Evolutionary conservation across 2,888 invertebrate genomes (phyloP), one percentile per base, ranked within the genome.

Genomic region (Craniophora ligustri): DNA sequence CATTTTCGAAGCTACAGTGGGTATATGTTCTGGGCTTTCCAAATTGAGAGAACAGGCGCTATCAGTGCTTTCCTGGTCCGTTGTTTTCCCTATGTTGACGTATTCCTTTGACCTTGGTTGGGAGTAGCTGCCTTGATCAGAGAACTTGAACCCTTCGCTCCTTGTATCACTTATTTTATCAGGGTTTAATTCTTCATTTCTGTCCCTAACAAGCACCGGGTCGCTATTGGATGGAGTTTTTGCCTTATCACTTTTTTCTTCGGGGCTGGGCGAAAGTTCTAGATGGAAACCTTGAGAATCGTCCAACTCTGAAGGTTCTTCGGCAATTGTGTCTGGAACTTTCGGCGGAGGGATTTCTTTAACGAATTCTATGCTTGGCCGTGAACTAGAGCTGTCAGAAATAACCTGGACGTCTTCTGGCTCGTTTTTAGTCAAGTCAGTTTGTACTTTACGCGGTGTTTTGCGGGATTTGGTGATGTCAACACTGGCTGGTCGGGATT

Each of bases 241-340:
- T 7, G 61, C 26, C 28, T 78, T 80, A 0, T 75, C 76, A 26
- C 38, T 66, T 7, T 82, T 80, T 5, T 81, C 85, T 0, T 66
- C 61, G 15, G 79, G 81, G n/a, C 81, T 75, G 0, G 89, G 90
- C 1, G 93, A 92, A 19, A 93, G 59, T 15, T 77, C 82, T 30
- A 94, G 71, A 63, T 87, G 90, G 44, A 94, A 83, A 40, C 84
- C 85, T 80, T 94, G 94, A 0, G 93, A 93, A 64, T 94, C 92
- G 47, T 90, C 86, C 5, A 87, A 61, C 44, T 88, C 88, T 0
- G 85, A 83, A 31, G 61, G 79, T 66, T 91, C 91, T 51, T 87
- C 87, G 1, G 59, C 35, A 13, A 88, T 88, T 0, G 85, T 85
- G 57, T 87, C 86, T 10, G 86, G 81, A 14, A 86, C 67, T 53